Base-by-base conservation (phyloP, 2,797 vertebrate genomes). In the Rhynchotus rufescens region DNA sequence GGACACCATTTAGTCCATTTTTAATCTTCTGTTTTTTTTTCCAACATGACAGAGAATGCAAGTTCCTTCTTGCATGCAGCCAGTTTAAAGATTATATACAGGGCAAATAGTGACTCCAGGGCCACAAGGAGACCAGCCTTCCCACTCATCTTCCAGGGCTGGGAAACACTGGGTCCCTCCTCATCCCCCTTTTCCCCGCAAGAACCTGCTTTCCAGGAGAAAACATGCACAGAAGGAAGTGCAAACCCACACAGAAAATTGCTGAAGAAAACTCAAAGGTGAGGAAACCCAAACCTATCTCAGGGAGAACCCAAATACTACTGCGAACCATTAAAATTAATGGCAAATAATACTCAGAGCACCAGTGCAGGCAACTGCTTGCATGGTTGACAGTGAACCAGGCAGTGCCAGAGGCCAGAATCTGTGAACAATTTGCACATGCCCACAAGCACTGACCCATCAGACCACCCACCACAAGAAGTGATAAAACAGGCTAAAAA, bases 21-120 rank as follows among this genome's bases (percentile, higher is more conserved):
- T 34, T 51, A 30, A 54, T 60, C 4, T 38, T 75, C 34, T 44
- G 10, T 7, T 79, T 42, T 65, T 36, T 65, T 87, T 85, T n/a
- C n/a, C 38, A 56, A 0, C 25, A 8, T 6, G 38, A 69, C 1
- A 3, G 23, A 80, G 45, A 42, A 73, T 23, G 11, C 2, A 1
- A 5, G 26, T 36, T 79, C 28, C 38, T 62, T 20, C 25, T 23
- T 32, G 12, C 51, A 13, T 32, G 28, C 28, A 32, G 64, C 15
- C 40, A 12, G 11, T 19, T 3, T 61, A 6, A 16, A 17, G 6
- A 4, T 2, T 36, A 15, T 9, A 59, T 12, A 12, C 7, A 21
- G 15, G 23, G 28, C 11, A 84, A 62, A 0, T 0, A 20, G 12
- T 67, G 44, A 28, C 36, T 56, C 10, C 23, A 59, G 45, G 54